Evolutionary conservation across 2,113 vertebrate genomes (phyloP).

Genomic region (Labeo catla): DNA sequence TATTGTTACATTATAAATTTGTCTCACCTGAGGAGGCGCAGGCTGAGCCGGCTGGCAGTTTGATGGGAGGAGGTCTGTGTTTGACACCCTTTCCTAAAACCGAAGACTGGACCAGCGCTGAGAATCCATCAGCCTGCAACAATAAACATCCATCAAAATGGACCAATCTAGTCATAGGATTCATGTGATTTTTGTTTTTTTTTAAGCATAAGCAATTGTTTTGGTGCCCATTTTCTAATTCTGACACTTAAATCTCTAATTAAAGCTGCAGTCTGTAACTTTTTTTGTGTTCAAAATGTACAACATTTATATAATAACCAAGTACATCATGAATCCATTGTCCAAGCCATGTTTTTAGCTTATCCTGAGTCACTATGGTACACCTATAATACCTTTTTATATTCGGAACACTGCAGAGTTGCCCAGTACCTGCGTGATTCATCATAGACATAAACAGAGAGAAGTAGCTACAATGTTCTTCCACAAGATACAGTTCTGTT

Average conservation of each 20-base stretch:
- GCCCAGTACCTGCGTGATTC: too few relatives aligned
- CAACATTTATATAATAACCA: too few relatives aligned
- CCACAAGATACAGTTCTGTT: too few relatives aligned
- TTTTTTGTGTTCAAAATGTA: too few relatives aligned
- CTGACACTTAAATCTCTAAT: background rate
- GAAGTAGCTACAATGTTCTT: too few relatives aligned
- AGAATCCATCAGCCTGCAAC: constrained; percentile 84
- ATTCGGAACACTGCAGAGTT: too few relatives aligned
- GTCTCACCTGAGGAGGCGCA: constrained; percentile 92
- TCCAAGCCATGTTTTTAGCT: too few relatives aligned
- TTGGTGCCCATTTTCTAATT: background rate
- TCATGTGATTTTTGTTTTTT: background rate
- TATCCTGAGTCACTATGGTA: too few relatives aligned
- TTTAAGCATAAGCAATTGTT: background rate
- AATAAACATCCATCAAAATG: constrained; percentile 10
- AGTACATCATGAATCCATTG: too few relatives aligned
- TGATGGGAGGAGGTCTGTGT: constrained; percentile 95
- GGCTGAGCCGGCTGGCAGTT: constrained; percentile 89
- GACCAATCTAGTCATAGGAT: background rate
- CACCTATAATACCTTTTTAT: too few relatives aligned
- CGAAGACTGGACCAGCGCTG: constrained; percentile 88
- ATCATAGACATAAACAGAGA: too few relatives aligned
- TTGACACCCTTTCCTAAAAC: constrained; percentile 93
- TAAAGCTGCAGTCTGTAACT: background rate
- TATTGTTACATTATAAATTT: background rate